Base-by-base conservation (phyloP, 1,140 invertebrate genomes). In the Mamestra configurata region DNA sequence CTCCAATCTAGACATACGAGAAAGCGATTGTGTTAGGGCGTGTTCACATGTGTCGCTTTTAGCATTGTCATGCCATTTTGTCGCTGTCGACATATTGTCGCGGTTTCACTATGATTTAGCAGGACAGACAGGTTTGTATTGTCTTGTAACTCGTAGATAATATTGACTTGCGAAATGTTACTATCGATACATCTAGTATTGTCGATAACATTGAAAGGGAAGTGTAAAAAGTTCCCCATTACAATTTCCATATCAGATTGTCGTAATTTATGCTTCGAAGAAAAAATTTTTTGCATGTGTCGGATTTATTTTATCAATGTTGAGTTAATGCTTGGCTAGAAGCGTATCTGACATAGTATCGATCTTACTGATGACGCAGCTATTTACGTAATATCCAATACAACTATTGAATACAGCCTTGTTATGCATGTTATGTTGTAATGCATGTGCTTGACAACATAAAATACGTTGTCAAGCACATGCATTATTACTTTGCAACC, bases 1-100 rank as follows among this genome's bases (percentile, higher is more conserved):
- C 75, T 59, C n/a, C 43, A 46, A 81, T 83, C 80, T 84, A 83
- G 84, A 84, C 71, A 80, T 83, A 82, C 64, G 82, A 84, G 85
- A 88, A 87, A 88, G 87, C 80, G 66, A 85, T 84, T 76, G 40
- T 76, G 40, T 64, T 76, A 76, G 73, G 73, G 37, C 24, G 24
- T 49, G 73, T 11, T 11, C 55, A 76, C 24, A 76, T 20, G 24
- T 40, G 57, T 43, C 57, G 71, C 20, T 71, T 73, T 70, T n/a
- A 46, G 66, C 40, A 70, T 49, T 57, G 71, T 73, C 49, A 24
- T 37, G 64, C 40, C 22, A 46, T 70, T 70, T 73, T 43, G 71
- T 35, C 10, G 49, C n/a, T 73, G 35, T 40, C 68, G 24, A 15
- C 68, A 20, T 18, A 51, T 22, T 66, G 35, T 66, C 27, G 61